Evolutionary conservation across 2,797 vertebrate species (phyloP).

Genomic region (Naso thynnoides): DNA sequence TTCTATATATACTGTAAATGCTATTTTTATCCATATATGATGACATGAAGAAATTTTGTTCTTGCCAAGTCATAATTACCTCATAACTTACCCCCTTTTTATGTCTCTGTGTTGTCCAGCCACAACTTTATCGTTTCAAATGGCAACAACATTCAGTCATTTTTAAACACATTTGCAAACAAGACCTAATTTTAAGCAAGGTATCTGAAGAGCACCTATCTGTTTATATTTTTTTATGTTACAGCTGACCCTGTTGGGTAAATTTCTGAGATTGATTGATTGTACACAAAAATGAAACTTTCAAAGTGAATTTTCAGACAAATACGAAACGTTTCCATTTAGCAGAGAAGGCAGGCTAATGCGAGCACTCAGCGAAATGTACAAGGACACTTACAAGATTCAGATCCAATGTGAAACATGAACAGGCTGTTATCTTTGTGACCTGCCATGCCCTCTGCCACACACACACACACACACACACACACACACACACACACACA

Average conservation of each 20-base stretch:
- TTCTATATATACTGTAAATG: neutral
- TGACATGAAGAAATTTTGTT: neutral
- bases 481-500: slow-evolving; percentile 15
- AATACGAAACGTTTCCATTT: slow-evolving; percentile 23
- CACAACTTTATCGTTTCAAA: slow-evolving; percentile 5
- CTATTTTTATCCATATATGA: neutral
- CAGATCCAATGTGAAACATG: slow-evolving; percentile 27
- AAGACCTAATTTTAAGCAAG: neutral
- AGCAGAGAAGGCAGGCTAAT: slow-evolving; percentile 32
- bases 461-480: slow-evolving; percentile 40
- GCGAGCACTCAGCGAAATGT: slow-evolving; percentile 20
- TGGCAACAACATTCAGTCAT: neutral
- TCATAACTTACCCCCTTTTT: neutral
- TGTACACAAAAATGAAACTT: slow-evolving; percentile 34
- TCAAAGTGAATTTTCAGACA: slow-evolving; percentile 36
- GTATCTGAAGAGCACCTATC: neutral
- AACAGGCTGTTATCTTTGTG: slow-evolving; percentile 9
- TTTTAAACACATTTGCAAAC: slow-evolving; percentile 15
- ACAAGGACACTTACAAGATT: slow-evolving; percentile 49
- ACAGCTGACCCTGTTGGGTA: slow-evolving; percentile 1
- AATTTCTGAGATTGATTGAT: slow-evolving; percentile 29
- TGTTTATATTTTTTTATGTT: slow-evolving; percentile 15
- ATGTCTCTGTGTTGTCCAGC: neutral
- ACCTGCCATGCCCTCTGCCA: slow-evolving; percentile 46
- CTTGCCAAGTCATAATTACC: neutral